Base-by-base conservation (phyloP, 2,797 vertebrate genomes). In the Anabas testudineus region DNA sequence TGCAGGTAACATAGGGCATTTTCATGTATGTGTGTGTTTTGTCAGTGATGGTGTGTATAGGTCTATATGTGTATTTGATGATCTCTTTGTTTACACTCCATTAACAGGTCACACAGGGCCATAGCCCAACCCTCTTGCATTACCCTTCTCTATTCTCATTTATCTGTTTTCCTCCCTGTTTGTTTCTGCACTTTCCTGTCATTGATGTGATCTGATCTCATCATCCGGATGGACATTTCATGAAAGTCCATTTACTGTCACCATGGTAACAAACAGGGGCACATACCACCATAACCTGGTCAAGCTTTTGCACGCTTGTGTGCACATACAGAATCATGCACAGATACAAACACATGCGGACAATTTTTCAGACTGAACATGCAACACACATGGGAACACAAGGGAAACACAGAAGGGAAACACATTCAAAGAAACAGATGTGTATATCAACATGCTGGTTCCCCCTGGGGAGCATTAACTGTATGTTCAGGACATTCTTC, bases 161-260 rank as follows among this genome's bases (percentile, higher is more conserved):
- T 45, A 26, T 28, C 64, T 47, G 28, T 62, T 76, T 57, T 51
- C 48, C 51, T 41, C 34, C 46, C 45, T 73, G 75, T 85, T 74
- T 87, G 51, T 77, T 71, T 84, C 77, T 60, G 32, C 51, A 74
- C 49, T 70, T 72, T 71, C 15, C 52, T 67, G 80, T 69, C 79
- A 75, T 71, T 80, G 82, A 87, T 82, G 67, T 82, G 85, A 88
- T 91, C 83, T 84, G 73, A 87, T 87, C 69, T 84, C 74, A 85
- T 90, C 83, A 76, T 81, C 53, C 2, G 49, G 81, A 89, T 74
- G 67, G 84, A 80, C 86, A 83, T 84, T 59, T 83, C 81, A 81
- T 85, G 43, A 87, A 89, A 85, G 74, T 77, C 72, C 78, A 81
- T 70, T 86, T 86, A 78, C 65, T 62, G 56, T 88, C 80, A 16